These are phyloP conservation scores for Ammospiza caudacuta DNA, from an alignment of 2,113 vertebrate genomes.

Conservation along the genomic window DNA sequence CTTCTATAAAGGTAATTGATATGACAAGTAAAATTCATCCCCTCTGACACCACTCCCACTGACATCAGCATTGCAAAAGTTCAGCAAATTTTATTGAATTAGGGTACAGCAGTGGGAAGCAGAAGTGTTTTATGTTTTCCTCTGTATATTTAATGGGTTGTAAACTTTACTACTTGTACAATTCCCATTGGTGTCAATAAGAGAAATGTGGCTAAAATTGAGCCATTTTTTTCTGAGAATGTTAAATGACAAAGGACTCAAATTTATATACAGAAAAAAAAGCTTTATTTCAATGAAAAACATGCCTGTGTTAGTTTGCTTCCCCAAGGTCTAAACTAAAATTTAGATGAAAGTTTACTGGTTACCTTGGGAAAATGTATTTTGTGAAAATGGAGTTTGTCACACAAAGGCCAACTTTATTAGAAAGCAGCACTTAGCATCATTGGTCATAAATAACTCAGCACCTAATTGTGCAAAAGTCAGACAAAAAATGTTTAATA, in stretches of 20 bases:
- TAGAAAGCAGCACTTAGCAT: not conserved
- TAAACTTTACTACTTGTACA: not conserved
- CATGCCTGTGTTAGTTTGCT: not conserved
- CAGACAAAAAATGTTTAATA: not conserved
- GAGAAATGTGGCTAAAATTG: not conserved
- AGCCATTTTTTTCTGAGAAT: not conserved
- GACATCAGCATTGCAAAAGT: not conserved
- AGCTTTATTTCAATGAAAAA: not conserved
- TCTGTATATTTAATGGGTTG: not conserved
- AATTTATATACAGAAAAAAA: not conserved
- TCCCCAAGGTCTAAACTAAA: not conserved
- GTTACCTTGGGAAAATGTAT: not conserved
- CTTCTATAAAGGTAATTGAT: not conserved
- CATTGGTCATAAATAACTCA: not conserved
- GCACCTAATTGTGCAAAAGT: not conserved
- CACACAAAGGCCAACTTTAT: not conserved
- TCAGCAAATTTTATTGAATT: not conserved
- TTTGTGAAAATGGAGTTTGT: constrained; percentile 13
- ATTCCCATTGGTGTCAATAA: not conserved
- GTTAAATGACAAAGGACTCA: not conserved
- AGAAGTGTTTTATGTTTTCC: not conserved
- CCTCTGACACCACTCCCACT: not conserved
- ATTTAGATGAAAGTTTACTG: not conserved
- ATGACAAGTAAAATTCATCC: not conserved
- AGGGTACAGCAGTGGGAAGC: not conserved